These are phyloP conservation scores for Leucoma salicis DNA, from an alignment of 2,888 invertebrate species.

Conservation along the genomic window DNA sequence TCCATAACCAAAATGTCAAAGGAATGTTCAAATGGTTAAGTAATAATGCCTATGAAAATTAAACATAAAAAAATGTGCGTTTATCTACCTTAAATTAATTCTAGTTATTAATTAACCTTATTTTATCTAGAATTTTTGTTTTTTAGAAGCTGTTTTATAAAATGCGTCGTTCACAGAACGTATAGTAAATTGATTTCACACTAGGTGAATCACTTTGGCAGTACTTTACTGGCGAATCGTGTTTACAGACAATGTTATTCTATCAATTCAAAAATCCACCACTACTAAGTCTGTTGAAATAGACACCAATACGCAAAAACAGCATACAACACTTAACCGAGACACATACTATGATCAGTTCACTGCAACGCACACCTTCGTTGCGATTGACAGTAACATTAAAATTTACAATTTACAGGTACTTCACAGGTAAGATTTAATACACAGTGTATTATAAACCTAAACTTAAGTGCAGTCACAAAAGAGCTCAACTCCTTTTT, in stretches of 20 bases:
- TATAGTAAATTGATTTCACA: conserved; percentile 75
- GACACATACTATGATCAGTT: conserved; percentile 55
- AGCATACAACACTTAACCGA: conserved; percentile 68
- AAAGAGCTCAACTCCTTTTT: conserved; percentile 73
- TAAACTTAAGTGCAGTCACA: conserved; percentile 70
- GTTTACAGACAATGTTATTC: conserved; percentile 51
- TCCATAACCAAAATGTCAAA: conserved; percentile 74
- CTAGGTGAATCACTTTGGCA: conserved; percentile 78
- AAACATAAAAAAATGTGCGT: conserved; percentile 63
- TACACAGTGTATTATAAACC: conserved; percentile 70
- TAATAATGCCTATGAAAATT: conserved; percentile 80
- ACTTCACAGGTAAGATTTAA: conserved; percentile 77
- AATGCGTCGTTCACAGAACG: conserved; percentile 80
- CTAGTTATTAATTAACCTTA: conserved; percentile 76
- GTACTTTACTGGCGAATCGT: conserved; percentile 71
- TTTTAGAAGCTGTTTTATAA: conserved; percentile 72
- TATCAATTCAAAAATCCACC: conserved; percentile 69
- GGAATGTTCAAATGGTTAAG: conserved; percentile 81
- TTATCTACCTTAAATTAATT: conserved; percentile 79
- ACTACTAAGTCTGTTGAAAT: conserved; percentile 54
- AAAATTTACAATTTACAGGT: conserved; percentile 80
- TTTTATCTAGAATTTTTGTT: conserved; percentile 73
- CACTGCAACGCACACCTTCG: conserved; percentile 72
- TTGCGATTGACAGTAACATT: conserved; percentile 60
- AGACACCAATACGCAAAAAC: conserved; percentile 72